phyloP scores from a whole-genome alignment of 2,888 invertebrate genomes.

The Rhamphomyia laevipes region DNA sequence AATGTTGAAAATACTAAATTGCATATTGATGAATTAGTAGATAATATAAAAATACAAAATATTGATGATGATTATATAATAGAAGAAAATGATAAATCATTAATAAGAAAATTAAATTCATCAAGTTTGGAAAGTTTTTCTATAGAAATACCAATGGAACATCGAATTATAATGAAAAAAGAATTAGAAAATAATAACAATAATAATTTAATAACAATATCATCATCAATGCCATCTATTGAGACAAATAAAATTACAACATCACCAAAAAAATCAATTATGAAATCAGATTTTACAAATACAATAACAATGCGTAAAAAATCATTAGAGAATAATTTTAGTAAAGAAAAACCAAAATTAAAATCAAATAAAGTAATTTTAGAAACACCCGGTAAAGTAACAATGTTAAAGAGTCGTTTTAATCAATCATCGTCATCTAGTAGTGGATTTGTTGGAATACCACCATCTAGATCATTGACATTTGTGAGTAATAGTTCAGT shows the following conservation, averaged over 20 bases:
- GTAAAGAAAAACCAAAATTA: constrained; percentile 28
- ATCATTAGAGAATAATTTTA: constrained; percentile 31
- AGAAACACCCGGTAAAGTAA: constrained; percentile 30
- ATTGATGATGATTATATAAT: background rate
- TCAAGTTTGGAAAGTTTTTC: constrained; percentile 4
- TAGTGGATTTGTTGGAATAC: constrained; percentile 8
- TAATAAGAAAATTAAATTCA: background rate
- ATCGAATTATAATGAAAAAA: constrained; percentile 10
- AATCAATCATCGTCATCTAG: constrained; percentile 13
- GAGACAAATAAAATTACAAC: constrained; percentile 5
- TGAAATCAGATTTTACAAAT: constrained; percentile 37
- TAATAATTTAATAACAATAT: background rate
- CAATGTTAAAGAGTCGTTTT: constrained; percentile 32
- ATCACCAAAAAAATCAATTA: constrained; percentile 24
- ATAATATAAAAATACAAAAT: background rate
- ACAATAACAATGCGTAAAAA: constrained; percentile 37
- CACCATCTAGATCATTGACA: constrained; percentile 12
- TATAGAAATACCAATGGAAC: constrained; percentile 7
- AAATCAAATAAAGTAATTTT: constrained; percentile 24
- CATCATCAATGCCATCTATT: background rate
- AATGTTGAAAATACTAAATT: constrained; percentile 10
- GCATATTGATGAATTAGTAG: background rate
- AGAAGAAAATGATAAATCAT: background rate
- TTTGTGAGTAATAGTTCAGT: constrained; percentile 18
- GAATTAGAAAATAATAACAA: constrained; percentile 2